These are phyloP conservation scores for Paracentrotus lividus DNA, from an alignment of 53 echinoderm and acorn worm species.

Conservation along the genomic window DNA sequence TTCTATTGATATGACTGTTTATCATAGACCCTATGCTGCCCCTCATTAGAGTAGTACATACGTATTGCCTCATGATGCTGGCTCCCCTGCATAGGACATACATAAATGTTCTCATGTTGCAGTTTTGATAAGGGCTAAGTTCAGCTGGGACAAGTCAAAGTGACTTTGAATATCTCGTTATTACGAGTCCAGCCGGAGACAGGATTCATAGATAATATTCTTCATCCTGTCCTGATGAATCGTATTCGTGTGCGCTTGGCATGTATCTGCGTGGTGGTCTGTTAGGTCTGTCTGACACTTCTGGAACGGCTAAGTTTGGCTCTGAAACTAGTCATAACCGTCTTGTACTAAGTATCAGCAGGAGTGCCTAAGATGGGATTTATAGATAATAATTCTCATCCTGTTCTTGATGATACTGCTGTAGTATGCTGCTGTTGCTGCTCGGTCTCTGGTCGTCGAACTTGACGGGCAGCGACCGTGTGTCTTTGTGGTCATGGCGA, in stretches of 20 bases:
- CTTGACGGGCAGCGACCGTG: conserved; percentile 2
- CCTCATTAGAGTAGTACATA: too few relatives aligned
- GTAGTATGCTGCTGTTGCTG: conserved; percentile 40
- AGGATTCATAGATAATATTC: conserved; percentile 47
- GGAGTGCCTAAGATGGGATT: background rate
- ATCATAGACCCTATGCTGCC: too few relatives aligned
- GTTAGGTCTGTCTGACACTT: background rate
- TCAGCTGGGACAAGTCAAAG: background rate
- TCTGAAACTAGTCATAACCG: background rate
- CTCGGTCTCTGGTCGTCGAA: conserved; percentile 28
- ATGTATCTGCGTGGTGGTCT: background rate
- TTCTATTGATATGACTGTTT: too few relatives aligned
- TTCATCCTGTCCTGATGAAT: conserved; percentile 30
- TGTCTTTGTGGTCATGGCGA: conserved; percentile 30
- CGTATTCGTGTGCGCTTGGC: too few relatives aligned
- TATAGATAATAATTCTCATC: conserved; percentile 63
- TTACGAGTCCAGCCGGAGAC: too few relatives aligned
- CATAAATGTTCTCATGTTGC: background rate
- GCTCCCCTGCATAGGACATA: background rate
- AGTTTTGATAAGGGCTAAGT: background rate
- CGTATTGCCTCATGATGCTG: too few relatives aligned
- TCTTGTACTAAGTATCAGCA: background rate
- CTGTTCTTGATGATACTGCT: conserved; percentile 34
- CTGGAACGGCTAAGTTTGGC: background rate
- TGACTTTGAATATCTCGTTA: background rate